A percentile compares a stretch with the other conserved stretches of the same genome.
Evolutionary conservation across 2,113 vertebrate genomes (phyloP).

Genomic region (Sceloporus tristichus): DNA sequence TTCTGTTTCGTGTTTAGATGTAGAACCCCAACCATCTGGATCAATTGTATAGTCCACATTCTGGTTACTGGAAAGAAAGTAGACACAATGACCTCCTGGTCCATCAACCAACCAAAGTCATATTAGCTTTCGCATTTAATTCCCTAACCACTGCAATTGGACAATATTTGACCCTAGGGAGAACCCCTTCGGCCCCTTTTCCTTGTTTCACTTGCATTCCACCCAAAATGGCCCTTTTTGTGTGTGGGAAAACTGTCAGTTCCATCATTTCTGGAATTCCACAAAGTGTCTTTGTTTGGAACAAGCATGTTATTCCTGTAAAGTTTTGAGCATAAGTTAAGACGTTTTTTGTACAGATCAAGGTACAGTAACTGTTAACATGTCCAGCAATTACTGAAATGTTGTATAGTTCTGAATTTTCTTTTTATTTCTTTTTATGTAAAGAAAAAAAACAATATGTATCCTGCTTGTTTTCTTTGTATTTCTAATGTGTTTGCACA

Average conservation of each 20-base stretch:
- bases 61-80: slow-evolving; percentile 65
- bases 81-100: slow-evolving; percentile 39
- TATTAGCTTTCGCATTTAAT: slow-evolving; percentile 66
- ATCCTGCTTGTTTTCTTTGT: slow-evolving; percentile 88
- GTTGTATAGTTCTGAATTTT: slow-evolving; percentile 83
- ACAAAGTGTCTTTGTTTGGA: slow-evolving; percentile 81
- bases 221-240: slow-evolving; percentile 44
- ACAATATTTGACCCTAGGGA: slow-evolving; percentile 45
- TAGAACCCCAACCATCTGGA: slow-evolving; percentile 56
- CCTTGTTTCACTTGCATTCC: slow-evolving; percentile 55
- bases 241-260: slow-evolving; percentile 63
- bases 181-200: slow-evolving; percentile 31
- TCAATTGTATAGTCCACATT: slow-evolving; percentile 58
- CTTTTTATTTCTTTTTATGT: slow-evolving; percentile 72
- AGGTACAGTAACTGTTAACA: slow-evolving; percentile 80
- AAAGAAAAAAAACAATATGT: slow-evolving; percentile 76
- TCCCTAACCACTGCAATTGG: slow-evolving; percentile 65
- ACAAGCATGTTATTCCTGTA: slow-evolving; percentile 84
- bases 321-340: slow-evolving; percentile 82
- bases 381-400: slow-evolving; percentile 83
- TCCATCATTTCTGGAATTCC: slow-evolving; percentile 71
- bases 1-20: background rate
- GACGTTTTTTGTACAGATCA: slow-evolving; percentile 84
- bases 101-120: slow-evolving; percentile 60
- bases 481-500: slow-evolving; percentile 89